Percentiles rank a stretch among this genome's conserved stretches.
Evolutionary conservation across 1,140 invertebrate species (phyloP).

Genomic region (Pseudomyrmex concolor): DNA sequence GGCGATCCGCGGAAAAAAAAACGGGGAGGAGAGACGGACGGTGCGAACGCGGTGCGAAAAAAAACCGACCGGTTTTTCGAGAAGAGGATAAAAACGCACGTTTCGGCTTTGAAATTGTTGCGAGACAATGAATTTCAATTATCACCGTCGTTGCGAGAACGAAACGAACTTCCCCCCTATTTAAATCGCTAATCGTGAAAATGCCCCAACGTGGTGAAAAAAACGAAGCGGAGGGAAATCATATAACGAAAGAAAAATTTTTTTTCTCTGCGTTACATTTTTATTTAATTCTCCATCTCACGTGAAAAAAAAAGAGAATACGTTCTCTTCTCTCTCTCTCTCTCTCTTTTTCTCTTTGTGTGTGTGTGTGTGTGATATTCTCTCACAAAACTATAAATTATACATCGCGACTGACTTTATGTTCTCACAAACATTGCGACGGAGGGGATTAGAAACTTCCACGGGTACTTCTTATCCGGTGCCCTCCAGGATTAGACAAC

Average conservation of each 20-base stretch:
- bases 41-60: conserved; percentile 48
- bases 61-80: conserved; percentile 54
- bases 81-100: conserved; percentile 16
- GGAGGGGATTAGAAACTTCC: conserved; percentile 32
- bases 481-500: conserved; percentile 20
- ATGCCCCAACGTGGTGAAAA: background rate
- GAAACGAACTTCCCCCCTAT: conserved; percentile 28
- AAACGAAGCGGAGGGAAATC: background rate
- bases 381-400: too few relatives aligned
- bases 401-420: conserved; percentile 24
- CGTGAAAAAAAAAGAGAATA: too few relatives aligned
- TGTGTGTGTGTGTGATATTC: too few relatives aligned
- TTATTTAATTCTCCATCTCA: too few relatives aligned
- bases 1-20: conserved; percentile 42
- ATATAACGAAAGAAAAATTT: too few relatives aligned
- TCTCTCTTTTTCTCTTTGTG: too few relatives aligned
- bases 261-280: background rate
- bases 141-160: conserved; percentile 39
- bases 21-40: conserved; percentile 8
- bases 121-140: conserved; percentile 74
- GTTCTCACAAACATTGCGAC: conserved; percentile 21
- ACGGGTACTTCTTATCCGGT: conserved; percentile 12
- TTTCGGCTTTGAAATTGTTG: conserved; percentile 48
- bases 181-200: conserved; percentile 29
- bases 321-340: too few relatives aligned